Conservation (phyloP, 2,797 vertebrate genomes). For the Eutrigla gurnardus region DNA sequence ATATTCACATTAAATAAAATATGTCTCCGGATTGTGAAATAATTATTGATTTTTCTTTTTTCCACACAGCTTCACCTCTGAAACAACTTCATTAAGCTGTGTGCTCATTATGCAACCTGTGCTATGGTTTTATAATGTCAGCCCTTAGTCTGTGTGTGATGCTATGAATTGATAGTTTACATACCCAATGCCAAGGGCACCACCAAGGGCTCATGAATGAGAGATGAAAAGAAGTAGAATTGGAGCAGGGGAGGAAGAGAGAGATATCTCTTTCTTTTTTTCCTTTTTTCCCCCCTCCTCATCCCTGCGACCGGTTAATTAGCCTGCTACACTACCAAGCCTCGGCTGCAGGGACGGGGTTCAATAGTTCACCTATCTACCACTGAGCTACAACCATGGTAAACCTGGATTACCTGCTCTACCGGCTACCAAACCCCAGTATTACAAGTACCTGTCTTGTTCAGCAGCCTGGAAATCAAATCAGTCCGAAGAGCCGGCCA, state of each 20-base stretch:
- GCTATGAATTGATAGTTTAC: constrained; percentile 79
- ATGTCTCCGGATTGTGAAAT: constrained; percentile 45
- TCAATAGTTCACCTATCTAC: constrained; percentile 79
- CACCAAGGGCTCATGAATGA: constrained; percentile 82
- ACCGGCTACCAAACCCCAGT: constrained; percentile 62
- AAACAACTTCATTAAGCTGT: constrained; percentile 72
- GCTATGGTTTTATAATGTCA: constrained; percentile 68
- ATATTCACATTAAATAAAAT: constrained; percentile 44
- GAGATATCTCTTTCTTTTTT: constrained; percentile 31
- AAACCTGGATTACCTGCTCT: constrained; percentile 78
- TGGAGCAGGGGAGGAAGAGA: constrained; percentile 63
- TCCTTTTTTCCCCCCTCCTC: constrained; percentile 12
- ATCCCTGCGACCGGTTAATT: constrained; percentile 76
- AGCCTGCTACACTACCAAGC: constrained; percentile 64
- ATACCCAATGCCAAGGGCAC: constrained; percentile 81
- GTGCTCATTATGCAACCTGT: constrained; percentile 70
- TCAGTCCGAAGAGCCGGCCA: constrained; percentile 55
- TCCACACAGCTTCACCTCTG: constrained; percentile 56
- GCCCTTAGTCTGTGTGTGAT: constrained; percentile 63
- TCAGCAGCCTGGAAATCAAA: constrained; percentile 65
- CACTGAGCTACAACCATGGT: constrained; percentile 73
- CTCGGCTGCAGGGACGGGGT: constrained; percentile 75
- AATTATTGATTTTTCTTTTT: constrained; percentile 56
- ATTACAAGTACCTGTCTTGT: constrained; percentile 73
- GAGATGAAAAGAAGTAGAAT: constrained; percentile 79